Percentiles rank a stretch among this genome's conserved stretches.
phyloP scores from a whole-genome alignment of 2,888 invertebrate genomes.

The Andrena haemorrhoa region DNA sequence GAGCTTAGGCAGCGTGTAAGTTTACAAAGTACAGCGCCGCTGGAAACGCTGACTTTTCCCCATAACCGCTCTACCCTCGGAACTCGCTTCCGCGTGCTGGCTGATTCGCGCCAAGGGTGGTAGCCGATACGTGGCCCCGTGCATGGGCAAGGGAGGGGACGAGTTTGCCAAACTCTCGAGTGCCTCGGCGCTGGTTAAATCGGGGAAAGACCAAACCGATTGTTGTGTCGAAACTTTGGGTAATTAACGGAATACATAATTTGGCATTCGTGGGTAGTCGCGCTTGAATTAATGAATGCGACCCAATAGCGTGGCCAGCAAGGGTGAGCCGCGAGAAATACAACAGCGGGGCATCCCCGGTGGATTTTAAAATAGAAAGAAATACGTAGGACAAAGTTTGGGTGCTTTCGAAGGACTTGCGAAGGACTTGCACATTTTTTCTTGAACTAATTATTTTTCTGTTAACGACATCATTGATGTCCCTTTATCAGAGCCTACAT shows the following conservation, averaged over 20 bases:
- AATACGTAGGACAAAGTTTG: not conserved
- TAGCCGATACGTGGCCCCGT: conserved; percentile 4
- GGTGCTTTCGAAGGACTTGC: too few species aligned
- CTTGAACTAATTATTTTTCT: too few species aligned
- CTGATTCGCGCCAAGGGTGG: conserved; percentile 19
- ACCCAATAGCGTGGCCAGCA: not conserved
- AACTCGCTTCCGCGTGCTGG: conserved; percentile 17
- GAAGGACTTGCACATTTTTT: too few species aligned
- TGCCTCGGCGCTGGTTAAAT: conserved; percentile 29
- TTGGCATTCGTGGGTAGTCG: conserved; percentile 17
- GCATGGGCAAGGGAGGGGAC: not conserved
- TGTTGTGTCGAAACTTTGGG: conserved; percentile 38
- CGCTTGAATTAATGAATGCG: conserved; percentile 17
- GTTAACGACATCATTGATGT: too few species aligned
- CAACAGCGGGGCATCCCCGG: not conserved
- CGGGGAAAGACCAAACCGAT: conserved; percentile 41
- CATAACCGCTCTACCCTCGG: conserved; percentile 7
- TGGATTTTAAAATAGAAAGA: not conserved
- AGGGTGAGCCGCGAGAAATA: not conserved
- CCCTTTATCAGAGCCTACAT: too few species aligned
- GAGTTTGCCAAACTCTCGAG: conserved; percentile 38
- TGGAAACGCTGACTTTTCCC: conserved; percentile 41
- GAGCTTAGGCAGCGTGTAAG: conserved; percentile 63
- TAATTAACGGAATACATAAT: conserved; percentile 50
- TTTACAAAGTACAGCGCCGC: conserved; percentile 60